Base-by-base conservation (phyloP, 2,113 vertebrate genomes). In the Pavo muticus region DNA sequence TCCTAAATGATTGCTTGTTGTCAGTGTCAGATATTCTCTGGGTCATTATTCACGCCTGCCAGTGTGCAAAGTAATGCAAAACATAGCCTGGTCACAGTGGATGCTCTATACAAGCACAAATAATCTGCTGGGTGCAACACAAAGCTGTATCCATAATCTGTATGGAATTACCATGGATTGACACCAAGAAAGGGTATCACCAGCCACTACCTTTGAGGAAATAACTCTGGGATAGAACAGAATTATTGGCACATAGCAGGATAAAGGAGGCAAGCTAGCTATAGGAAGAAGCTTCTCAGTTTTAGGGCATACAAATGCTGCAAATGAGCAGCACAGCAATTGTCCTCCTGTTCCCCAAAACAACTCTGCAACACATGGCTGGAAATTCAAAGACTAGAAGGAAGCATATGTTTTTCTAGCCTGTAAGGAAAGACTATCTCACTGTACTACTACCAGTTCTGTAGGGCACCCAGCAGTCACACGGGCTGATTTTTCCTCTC, bases 351-450 rank as follows among this genome's bases (percentile, higher is more conserved):
- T 8, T 29, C 30, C n/a, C 37, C 69, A 86, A 2, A 14, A 30
- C 0, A 0, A 86, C 56, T 52, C 44, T 52, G 48, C 4, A 1
- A 0, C 6, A 47, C 6, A 3, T 19, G 48, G 50, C 0, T 25
- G 11, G 29, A 73, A 91, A 85, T 82, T 75, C 59, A 73, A 87
- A 92, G 57, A 32, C 32, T 42, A 40, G 20, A 29, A 87, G 10
- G 17, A 91, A 71, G 25, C 12, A 65, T 0, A 78, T 5, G 14
- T 35, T 78, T 40, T 75, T 64, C 25, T 16, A 60, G 30, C 14
- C 47, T 87, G 52, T 24, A 69, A 78, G 48, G 23, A 72, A 88
- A 94, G 77, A 21, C 10, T 23, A 30, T 6, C 57, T 50, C 20
- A 11, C 40, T 37, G 23, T 23, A 4, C 60, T 60, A 52, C 32